Base-by-base conservation (phyloP, 2,797 vertebrate species). In the Argya squamiceps region DNA sequence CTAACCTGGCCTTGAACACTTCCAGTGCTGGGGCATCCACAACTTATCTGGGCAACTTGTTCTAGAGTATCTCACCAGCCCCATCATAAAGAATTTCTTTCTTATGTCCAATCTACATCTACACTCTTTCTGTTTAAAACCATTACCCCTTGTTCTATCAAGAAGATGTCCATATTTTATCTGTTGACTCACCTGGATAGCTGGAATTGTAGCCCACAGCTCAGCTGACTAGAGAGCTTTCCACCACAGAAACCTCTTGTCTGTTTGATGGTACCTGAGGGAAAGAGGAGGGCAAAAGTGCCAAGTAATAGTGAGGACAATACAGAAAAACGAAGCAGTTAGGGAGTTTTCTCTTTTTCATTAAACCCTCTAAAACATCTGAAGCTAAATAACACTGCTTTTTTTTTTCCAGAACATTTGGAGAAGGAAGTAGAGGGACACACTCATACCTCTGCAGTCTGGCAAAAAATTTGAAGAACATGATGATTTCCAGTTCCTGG, bases 1-100 rank as follows among this genome's bases (percentile, higher is more conserved):
- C 5, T 13, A 84, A 2, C 12, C 27, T 30, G 24, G 4, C 8
- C 26, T 58, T 81, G 47, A 74, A 37, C 11, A 53, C 8, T 77
- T n/a, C 7, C 50, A 41, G 0, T 10, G 12, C 58, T 41, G 26
- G 10, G 7, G 1, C 7, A 53, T 9, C 13, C 14, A 69, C 56
- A 58, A 0, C 8, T 52, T 65, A 37, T 64, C 30, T 44, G 37
- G 32, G 15, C 12, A 39, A 39, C 10, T 3, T 39, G 9, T 27
- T 36, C 20, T 75, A 26, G 20, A 8, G 1, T 37, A 16, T 21
- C 30, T 78, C 12, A 62, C 20, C 22, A 15, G 5, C 4, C 19
- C 18, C 52, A 37, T 3, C 0, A 1, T 32, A 44, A 79, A 62
- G 23, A 44, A 53, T 44, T 80, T 68, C 4, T 64, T 89, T 59